Conservation (phyloP, 1,140 invertebrate genomes). For the Batillaria attramentaria region DNA sequence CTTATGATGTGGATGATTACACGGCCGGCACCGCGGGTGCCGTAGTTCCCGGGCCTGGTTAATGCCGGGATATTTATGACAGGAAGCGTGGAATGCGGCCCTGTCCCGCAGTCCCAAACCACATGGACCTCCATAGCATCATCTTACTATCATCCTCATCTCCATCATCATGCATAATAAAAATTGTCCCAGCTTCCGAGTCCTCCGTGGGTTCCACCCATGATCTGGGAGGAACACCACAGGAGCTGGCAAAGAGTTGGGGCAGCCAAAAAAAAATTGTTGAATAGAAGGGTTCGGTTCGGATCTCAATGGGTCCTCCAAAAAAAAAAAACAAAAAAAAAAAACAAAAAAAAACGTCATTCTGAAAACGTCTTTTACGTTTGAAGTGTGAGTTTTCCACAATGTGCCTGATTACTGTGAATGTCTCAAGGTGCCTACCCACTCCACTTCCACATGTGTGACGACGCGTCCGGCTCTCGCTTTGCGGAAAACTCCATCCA, state of each 20-base stretch:
- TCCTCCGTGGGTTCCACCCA: no score
- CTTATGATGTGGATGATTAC: no score
- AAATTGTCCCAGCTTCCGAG: no score
- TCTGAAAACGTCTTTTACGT: neutral
- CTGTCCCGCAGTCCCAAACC: no score
- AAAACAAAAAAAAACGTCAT: neutral
- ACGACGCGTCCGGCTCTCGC: slow-evolving; percentile 28
- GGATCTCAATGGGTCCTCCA: neutral
- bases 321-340: neutral
- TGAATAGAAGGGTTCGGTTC: neutral
- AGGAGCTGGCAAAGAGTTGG: neutral
- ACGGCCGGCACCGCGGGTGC: no score
- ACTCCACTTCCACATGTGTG: slow-evolving; percentile 47
- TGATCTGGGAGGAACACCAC: no score
- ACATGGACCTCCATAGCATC: no score
- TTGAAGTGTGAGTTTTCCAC: neutral
- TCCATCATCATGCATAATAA: no score
- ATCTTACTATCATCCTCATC: no score
- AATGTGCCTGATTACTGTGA: neutral
- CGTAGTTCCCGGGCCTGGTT: no score
- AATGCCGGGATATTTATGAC: no score
- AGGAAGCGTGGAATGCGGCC: no score
- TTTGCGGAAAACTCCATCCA: slow-evolving; percentile 44
- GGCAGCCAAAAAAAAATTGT: neutral
- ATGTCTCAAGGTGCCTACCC: slow-evolving; percentile 39